phyloP scores from a whole-genome alignment of 2,888 invertebrate genomes.

The Melieria picta region DNA sequence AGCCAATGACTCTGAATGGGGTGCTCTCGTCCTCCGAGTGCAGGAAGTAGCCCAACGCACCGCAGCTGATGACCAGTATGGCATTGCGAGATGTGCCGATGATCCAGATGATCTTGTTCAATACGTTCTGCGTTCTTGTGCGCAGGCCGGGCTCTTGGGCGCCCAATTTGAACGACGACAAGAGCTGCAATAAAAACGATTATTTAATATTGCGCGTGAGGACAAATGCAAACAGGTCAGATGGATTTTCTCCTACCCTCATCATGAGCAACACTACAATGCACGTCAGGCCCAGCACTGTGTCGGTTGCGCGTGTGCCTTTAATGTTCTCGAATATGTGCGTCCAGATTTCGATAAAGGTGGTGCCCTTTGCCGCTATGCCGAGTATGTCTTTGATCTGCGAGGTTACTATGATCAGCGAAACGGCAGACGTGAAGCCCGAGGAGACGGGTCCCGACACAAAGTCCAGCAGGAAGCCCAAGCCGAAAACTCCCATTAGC shows the following conservation, averaged over 20 bases:
- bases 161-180: conserved; percentile 74
- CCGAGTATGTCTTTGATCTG: conserved; percentile 87
- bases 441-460: conserved; percentile 90
- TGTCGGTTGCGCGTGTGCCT: conserved; percentile 76
- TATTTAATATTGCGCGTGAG: not conserved
- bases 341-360: conserved; percentile 82
- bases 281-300: conserved; percentile 78
- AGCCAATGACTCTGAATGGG: conserved; percentile 78
- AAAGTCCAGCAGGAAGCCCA: conserved; percentile 89
- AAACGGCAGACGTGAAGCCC: conserved; percentile 90
- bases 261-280: conserved; percentile 80
- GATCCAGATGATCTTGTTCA: conserved; percentile 79
- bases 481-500: conserved; percentile 83
- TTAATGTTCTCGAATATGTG: conserved; percentile 76
- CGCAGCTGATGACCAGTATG: conserved; percentile 81
- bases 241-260: conserved; percentile 69
- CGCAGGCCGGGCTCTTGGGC: conserved; percentile 68
- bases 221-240: not conserved
- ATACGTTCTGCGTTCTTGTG: conserved; percentile 69
- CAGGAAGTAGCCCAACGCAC: conserved; percentile 75
- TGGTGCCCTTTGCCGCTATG: conserved; percentile 76
- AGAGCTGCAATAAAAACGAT: conserved; percentile 66
- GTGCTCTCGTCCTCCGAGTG: conserved; percentile 62
- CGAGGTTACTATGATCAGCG: conserved; percentile 88
- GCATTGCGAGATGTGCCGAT: conserved; percentile 86